Conservation (phyloP, 2,888 invertebrate genomes). For the Scrobipalpa costella region DNA sequence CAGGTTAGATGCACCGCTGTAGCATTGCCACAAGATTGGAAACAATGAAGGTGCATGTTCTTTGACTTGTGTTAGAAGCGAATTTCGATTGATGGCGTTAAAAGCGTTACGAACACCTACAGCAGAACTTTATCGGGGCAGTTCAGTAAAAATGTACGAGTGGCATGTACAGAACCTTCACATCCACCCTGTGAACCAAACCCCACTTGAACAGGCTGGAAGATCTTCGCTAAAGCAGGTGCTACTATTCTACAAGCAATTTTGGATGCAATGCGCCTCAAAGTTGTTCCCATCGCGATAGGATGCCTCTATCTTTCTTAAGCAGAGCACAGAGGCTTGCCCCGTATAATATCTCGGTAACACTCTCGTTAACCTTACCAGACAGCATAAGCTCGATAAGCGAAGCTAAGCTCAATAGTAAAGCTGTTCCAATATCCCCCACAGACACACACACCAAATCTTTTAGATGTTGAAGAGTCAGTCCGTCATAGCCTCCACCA, state of each 20-base stretch:
- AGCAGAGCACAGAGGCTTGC: constrained; percentile 10
- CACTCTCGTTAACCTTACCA: constrained; percentile 2
- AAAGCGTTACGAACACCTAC: constrained; percentile 10
- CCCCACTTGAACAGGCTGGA: constrained; percentile 18
- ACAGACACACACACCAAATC: constrained; percentile 9
- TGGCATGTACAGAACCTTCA: neutral
- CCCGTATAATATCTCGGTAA: constrained; percentile 4
- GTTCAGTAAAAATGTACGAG: no score
- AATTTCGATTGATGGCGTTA: neutral
- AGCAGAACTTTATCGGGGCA: constrained; percentile 5
- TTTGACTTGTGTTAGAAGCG: neutral
- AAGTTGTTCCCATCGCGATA: constrained; percentile 16
- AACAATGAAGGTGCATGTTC: constrained; percentile 13
- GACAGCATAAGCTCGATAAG: constrained; percentile 9
- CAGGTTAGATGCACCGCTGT: constrained; percentile 8
- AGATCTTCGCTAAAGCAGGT: neutral
- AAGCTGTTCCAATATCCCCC: constrained; percentile 5
- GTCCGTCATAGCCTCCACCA: constrained; percentile 11
- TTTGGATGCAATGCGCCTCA: constrained; percentile 13
- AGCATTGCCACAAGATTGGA: constrained; percentile 20
- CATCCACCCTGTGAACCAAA: constrained; percentile 16
- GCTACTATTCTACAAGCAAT: neutral
- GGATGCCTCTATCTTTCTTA: constrained; percentile 21
- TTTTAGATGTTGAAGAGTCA: constrained; percentile 19
- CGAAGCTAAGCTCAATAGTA: neutral